Evolutionary conservation across 2,113 vertebrate species (phyloP), one percentile per base, ranked within the genome.

Genomic region (Paedocypris sp.): DNA sequence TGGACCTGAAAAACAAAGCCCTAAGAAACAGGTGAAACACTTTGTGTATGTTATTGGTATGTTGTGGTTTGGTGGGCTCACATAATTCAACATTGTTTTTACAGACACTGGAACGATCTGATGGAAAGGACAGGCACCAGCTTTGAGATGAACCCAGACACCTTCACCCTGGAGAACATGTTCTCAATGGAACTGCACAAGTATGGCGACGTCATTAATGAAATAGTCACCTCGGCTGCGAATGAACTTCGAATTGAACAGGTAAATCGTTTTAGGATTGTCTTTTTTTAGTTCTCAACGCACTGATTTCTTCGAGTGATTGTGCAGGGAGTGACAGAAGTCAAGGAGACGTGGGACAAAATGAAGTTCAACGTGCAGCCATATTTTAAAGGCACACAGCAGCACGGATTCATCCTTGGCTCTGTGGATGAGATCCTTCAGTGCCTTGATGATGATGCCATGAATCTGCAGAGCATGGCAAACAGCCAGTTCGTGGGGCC

Each of bases 211-310:
- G 81, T 92, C 12, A 92, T 99, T 39, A 78, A 79, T 3, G 87
- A 92, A 12, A 93, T 95, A 6, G 92, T 98, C 3, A 86, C 83
- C 0, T 82, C 85, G 1, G 95, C 93, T 31, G 70, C 91, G 52
- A 97, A 97, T 73, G 94, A 99, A 64, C 88, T 97, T 3, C 80
- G 82, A 60, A 93, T 99, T 38, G 95, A 99, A 77, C 98, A 89
- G 89, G 95, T 86, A 67, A 66, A 42, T 64, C 2, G 1, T 0
- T 35, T 7, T 47, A 10, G 8, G 4, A 39, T 26, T 56, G 1
- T n/a, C n/a, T n/a, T n/a, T n/a, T n/a, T n/a, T n/a, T n/a, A n/a
- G n/a, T n/a, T n/a, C n/a, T n/a, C n/a, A n/a, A n/a, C n/a, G n/a
- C n/a, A n/a, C n/a, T n/a, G n/a, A n/a, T n/a, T n/a, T n/a, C n/a